phyloP scores from a whole-genome alignment of 2,113 vertebrate genomes.

The Ptychochromis oligacanthus region DNA sequence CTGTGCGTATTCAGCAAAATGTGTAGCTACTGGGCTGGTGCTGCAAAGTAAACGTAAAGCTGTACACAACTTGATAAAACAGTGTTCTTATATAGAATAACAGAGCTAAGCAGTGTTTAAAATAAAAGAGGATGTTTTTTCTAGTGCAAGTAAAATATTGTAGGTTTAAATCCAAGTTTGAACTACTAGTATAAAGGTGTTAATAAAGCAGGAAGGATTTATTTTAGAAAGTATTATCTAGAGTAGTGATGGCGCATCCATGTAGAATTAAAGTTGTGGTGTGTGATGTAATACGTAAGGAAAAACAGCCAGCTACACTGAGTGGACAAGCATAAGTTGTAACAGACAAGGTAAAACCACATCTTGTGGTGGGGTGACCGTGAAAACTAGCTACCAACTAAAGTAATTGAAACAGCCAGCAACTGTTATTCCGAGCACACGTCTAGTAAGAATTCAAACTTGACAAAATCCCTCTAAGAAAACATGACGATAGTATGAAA shows the following conservation, averaged over 20 bases:
- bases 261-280: background rate
- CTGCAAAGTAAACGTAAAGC: background rate
- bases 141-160: background rate
- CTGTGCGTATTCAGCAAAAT: constrained; percentile 27
- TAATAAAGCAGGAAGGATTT: background rate
- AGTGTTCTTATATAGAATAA: background rate
- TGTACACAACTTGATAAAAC: background rate
- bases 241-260: background rate
- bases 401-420: background rate
- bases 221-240: background rate
- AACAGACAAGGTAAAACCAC: background rate
- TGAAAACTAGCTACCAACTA: background rate
- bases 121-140: background rate
- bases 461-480: background rate
- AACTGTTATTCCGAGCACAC: too few species aligned
- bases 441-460: background rate
- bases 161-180: background rate
- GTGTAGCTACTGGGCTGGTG: background rate
- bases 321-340: background rate
- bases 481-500: background rate
- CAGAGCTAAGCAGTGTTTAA: background rate
- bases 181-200: background rate
- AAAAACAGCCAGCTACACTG: background rate
- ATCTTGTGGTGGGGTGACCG: background rate
- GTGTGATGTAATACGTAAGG: background rate